Evolutionary conservation across 2,888 invertebrate genomes (phyloP), one percentile per base, ranked within the genome.

Genomic region (Chaetogeoica ovagalla): DNA sequence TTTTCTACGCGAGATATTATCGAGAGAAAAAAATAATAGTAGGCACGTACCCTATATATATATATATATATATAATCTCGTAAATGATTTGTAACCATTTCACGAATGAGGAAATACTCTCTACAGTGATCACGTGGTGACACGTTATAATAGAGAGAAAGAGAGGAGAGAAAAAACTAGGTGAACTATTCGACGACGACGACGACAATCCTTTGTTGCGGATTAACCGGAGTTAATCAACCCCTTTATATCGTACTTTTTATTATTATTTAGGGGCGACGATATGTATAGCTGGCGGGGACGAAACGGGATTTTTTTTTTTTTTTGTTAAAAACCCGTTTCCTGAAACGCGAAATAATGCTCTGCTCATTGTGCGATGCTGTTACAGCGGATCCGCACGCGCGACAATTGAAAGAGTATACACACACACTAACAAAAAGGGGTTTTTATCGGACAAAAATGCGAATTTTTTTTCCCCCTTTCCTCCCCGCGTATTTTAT

Each of bases 81-180:
- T 79, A 79, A 79, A 79, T 79, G 79, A 79, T 79, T 79, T 79
- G 79, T 79, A 79, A 79, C 79, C 71, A 79, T 79, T 79, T 79
- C 79, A 79, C 79, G 79, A 63, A 39, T 71, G 79, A 79, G 79
- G 71, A 71, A 79, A 30, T 30, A 79, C 79, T 71, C 57, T 63
- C 52, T 37, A 63, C 73, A 52, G 52, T 21, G 39, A 19, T 37
- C 17, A 7, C 55, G 55, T 30, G 79, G 79, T 71, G 79, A 71
- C 79, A 79, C 79, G 79, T 79, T 39, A 76, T 21, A 60, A 55
- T 30, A 52, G 52, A 69, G 19, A 15, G 13, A 48, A 19, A 74
- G 13, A 73, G 30, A 63, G 43, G 9, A 55, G 30, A 62, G 9
- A 52, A 72, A 72, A 62, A 23, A 69, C 59, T 68, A 60, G 76